phyloP scores from a whole-genome alignment of 2,797 vertebrate species.

The Oreochromis grahami region DNA sequence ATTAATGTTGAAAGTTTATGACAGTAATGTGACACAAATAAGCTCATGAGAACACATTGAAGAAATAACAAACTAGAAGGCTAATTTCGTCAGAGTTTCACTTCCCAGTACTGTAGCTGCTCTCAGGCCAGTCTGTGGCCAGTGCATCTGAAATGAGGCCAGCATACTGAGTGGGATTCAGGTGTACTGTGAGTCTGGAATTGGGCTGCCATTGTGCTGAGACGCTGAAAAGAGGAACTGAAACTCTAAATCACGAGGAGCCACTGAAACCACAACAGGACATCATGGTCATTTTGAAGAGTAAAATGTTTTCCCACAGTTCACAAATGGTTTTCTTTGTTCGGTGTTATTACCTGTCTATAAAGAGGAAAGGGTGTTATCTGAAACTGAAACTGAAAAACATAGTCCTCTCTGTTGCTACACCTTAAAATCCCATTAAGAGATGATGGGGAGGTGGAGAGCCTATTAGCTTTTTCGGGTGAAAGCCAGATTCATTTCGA shows the following conservation, averaged over 20 bases:
- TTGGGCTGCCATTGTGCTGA: neutral
- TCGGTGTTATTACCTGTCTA: neutral
- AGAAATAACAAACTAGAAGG: neutral
- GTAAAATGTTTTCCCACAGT: neutral
- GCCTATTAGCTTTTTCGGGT: conserved; percentile 6
- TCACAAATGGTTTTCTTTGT: neutral
- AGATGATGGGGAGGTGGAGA: neutral
- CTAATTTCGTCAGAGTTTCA: neutral
- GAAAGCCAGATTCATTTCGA: conserved; percentile 17
- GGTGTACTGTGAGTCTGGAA: neutral
- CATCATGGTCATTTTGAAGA: neutral
- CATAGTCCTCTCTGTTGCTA: neutral
- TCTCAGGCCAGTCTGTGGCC: neutral
- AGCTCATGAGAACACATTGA: neutral
- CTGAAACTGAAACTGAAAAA: neutral
- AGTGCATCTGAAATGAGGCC: neutral
- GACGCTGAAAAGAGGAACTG: neutral
- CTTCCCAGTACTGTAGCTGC: neutral
- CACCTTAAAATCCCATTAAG: conserved; percentile 12
- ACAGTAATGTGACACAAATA: neutral
- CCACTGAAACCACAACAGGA: neutral
- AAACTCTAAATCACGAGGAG: neutral
- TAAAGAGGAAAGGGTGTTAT: neutral
- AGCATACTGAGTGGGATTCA: neutral
- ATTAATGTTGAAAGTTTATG: neutral